A percentile compares a stretch with the other conserved stretches of the same genome.
These are phyloP conservation scores for Melikaiella ostensackeni DNA, from an alignment of 2,888 invertebrate genomes.

Conservation along the genomic window DNA sequence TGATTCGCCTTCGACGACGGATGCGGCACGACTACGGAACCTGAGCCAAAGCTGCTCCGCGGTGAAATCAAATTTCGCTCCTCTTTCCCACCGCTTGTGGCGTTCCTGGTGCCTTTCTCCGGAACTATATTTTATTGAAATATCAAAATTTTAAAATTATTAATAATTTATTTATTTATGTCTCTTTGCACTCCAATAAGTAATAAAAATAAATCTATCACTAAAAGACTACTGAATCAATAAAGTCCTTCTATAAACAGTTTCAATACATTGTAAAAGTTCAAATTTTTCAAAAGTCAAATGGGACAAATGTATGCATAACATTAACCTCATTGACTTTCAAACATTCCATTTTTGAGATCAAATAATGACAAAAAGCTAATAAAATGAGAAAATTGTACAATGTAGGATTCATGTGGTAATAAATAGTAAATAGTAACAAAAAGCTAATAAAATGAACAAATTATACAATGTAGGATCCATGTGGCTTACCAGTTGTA, in stretches of 20 bases:
- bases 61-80: slow-evolving; percentile 58
- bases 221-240: neutral
- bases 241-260: neutral
- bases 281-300: neutral
- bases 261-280: neutral
- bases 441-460: no score
- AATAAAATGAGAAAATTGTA: no score
- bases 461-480: no score
- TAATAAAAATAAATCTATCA: neutral
- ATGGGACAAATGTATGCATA: neutral
- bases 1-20: slow-evolving; percentile 62
- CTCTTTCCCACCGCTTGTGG: slow-evolving; percentile 51
- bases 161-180: no score
- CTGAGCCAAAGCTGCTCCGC: slow-evolving; percentile 50
- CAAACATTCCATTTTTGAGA: neutral
- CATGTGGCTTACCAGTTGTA: no score
- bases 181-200: no score
- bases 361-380: neutral
- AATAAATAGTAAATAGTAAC: no score
- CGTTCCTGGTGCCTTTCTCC: slow-evolving; percentile 33
- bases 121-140: neutral
- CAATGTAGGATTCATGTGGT: no score
- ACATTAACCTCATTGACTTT: neutral
- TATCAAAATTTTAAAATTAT: neutral
- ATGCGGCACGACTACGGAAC: slow-evolving; percentile 65